Evolutionary conservation across 1,140 invertebrate species (phyloP), one percentile per base, ranked within the genome.

Genomic region (Temnothorax curvispinosus): DNA sequence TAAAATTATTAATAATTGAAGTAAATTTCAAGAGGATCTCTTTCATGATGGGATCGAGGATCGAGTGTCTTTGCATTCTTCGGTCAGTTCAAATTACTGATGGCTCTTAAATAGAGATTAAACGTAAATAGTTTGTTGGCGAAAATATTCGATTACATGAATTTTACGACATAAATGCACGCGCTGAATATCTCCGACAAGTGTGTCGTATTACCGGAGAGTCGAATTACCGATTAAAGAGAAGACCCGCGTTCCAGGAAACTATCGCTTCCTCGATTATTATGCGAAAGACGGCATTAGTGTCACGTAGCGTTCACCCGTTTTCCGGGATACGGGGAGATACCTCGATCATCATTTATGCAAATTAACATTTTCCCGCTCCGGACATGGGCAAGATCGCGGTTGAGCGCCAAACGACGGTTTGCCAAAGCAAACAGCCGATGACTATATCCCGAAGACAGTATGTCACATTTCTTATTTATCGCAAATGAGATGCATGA

Each of bases 311-410:
- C 38, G 8, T 71, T 72, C 78, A 38, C 78, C n/a, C 50, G 78
- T 81, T 81, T 81, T 81, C 78, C 78, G 65, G 78, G 38, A 81
- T 72, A 71, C 50, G 65, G 50, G 47, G 21, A 72, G 78, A 72
- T 32, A 35, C 38, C 65, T 72, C 78, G 50, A 72, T 81, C 65
- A 72, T 81, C 65, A 72, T 71, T 81, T 81, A 81, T 72, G 65
- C 78, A 81, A 81, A 81, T 72, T 81, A 81, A 81, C 78, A 72
- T 81, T 81, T 72, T 72, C 27, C 78, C 65, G 65, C 65, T 81
- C 15, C 21, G 64, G n/a, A 44, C 74, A 44, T n/a, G 58, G 41
- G 56, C 38, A 52, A 56, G 21, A 71, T 81, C 65, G 64, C 77
- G 35, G 47, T 81, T 81, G 47, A 69, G 35, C 56, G 15, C 27